Conservation (phyloP, 37 sponge, comb jelly and placozoan species). For the Eunapius fragilis region DNA sequence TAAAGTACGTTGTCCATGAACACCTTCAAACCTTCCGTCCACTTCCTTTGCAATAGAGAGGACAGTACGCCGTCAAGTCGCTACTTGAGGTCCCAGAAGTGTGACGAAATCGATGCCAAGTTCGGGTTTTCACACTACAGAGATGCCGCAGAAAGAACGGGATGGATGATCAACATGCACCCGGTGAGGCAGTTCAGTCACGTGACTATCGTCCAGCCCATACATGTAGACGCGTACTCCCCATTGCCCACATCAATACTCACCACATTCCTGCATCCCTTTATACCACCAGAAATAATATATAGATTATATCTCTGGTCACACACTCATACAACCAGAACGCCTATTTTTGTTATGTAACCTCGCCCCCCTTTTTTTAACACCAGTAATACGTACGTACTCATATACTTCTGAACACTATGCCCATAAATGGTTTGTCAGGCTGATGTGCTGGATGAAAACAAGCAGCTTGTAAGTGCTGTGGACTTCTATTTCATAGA, state of each 20-base stretch:
- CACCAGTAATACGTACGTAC: too few species aligned
- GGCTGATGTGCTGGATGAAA: conserved; percentile 92
- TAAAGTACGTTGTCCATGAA: too few species aligned
- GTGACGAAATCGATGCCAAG: conserved; percentile 80
- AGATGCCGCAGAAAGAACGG: conserved; percentile 57
- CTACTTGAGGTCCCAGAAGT: conserved; percentile 61
- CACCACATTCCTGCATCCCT: neutral
- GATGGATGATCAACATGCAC: conserved; percentile 99
- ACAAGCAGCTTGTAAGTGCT: conserved; percentile 91
- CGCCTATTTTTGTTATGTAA: too few species aligned
- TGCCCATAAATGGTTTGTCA: conserved; percentile 3
- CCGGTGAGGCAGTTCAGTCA: conserved; percentile 66
- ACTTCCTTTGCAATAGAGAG: conserved; percentile 26
- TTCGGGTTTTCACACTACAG: conserved; percentile 86
- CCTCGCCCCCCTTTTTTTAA: too few species aligned
- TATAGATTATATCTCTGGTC: too few species aligned
- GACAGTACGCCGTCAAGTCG: conserved; percentile 45
- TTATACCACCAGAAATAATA: too few species aligned
- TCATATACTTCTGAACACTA: too few species aligned
- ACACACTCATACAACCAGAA: too few species aligned
- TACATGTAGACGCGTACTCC: too few species aligned
- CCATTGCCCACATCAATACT: too few species aligned
- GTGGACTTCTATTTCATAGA: conserved; percentile 97
- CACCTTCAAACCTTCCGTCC: too few species aligned
- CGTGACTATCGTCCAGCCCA: neutral